phyloP scores from a whole-genome alignment of 2,888 invertebrate genomes.

The Tuberolachnus salignus region DNA sequence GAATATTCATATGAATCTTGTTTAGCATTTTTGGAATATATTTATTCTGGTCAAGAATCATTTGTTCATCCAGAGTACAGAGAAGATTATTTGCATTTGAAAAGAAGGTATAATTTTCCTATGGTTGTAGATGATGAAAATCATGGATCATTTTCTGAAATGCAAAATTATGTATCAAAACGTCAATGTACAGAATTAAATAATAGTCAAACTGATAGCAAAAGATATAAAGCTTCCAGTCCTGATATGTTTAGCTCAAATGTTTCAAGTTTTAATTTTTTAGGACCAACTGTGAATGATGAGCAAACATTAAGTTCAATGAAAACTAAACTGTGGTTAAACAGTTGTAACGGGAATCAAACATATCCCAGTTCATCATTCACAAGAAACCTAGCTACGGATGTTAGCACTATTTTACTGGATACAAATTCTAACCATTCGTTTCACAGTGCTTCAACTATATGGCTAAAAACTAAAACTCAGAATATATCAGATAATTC shows the following conservation, averaged over 20 bases:
- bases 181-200: constrained; percentile 15
- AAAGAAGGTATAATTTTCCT: constrained; percentile 28
- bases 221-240: constrained; percentile 46
- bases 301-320: constrained; percentile 4
- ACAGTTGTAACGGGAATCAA: constrained; percentile 4
- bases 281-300: constrained; percentile 40
- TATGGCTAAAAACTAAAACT: neutral
- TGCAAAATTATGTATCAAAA: neutral
- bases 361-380: constrained; percentile 17
- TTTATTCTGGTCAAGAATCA: constrained; percentile 53
- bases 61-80: neutral
- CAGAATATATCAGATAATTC: neutral
- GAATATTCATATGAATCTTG: constrained; percentile 54
- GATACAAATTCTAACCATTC: constrained; percentile 31
- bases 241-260: constrained; percentile 44
- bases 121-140: constrained; percentile 22
- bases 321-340: constrained; percentile 33
- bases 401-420: neutral
- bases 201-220: neutral
- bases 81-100: constrained; percentile 37
- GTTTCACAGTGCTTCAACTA: constrained; percentile 49
- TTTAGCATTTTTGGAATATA: constrained; percentile 54
- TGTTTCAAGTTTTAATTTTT: constrained; percentile 27
- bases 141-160: neutral
- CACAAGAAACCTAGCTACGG: constrained; percentile 11